phyloP scores from a whole-genome alignment of 2,113 vertebrate species.

The mouse (Mus musculus) region DNA sequence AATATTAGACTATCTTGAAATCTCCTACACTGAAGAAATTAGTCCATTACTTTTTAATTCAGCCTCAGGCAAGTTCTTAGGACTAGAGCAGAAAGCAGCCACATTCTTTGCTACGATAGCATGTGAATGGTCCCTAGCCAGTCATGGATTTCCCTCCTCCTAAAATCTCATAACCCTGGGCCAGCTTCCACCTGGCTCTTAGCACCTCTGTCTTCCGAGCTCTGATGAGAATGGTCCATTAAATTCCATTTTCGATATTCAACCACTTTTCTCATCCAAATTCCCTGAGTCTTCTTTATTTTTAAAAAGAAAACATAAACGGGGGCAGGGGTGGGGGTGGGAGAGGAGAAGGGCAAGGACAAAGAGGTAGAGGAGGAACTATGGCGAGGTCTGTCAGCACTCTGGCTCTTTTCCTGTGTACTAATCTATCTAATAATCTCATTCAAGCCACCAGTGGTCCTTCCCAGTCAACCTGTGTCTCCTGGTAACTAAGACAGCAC shows the following conservation, averaged over 20 bases:
- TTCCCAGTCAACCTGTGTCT: not conserved
- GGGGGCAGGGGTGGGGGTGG: rapidly evolving
- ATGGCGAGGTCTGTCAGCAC: not conserved
- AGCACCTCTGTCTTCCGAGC: not conserved
- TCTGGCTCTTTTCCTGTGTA: too few species aligned
- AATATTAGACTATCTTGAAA: not conserved
- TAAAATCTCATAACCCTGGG: not conserved
- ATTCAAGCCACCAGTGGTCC: not conserved
- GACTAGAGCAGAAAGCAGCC: not conserved
- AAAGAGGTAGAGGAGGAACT: not conserved
- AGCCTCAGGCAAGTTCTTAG: not conserved
- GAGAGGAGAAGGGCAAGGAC: too few species aligned
- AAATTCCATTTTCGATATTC: not conserved
- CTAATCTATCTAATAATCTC: not conserved
- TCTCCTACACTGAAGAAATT: not conserved
- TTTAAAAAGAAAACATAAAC: not conserved
- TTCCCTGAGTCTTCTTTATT: not conserved
- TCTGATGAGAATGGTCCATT: not conserved
- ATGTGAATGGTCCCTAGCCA: not conserved
- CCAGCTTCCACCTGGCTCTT: not conserved
- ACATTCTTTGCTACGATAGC: not conserved
- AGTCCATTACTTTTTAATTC: not conserved
- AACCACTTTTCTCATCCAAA: not conserved
- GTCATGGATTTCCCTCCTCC: too few species aligned
- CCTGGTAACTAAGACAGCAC: too few species aligned